phyloP scores from a whole-genome alignment of 1,140 invertebrate species.

The Laupala kohalensis region DNA sequence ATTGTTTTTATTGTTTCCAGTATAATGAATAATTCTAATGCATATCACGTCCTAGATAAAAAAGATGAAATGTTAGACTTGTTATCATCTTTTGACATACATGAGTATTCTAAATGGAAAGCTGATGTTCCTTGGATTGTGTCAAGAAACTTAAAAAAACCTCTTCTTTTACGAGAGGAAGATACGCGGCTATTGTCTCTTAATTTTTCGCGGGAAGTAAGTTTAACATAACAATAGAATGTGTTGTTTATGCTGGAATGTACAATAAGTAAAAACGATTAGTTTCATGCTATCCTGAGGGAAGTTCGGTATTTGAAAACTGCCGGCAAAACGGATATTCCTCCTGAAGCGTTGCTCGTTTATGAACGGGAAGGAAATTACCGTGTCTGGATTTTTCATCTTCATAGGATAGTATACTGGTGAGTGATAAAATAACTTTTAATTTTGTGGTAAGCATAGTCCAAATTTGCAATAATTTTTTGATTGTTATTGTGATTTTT shows the following conservation, averaged over 20 bases:
- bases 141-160: conserved; percentile 25
- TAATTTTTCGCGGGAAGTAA: conserved; percentile 6
- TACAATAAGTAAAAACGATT: not conserved
- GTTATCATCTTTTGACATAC: conserved; percentile 23
- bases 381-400: conserved; percentile 26
- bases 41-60: conserved; percentile 23
- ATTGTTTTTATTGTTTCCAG: no score
- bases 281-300: conserved; percentile 28
- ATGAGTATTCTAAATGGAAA: conserved; percentile 27
- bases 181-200: conserved; percentile 30
- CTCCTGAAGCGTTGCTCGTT: conserved; percentile 38
- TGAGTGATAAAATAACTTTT: conserved; percentile 22
- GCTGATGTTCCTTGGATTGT: conserved; percentile 25
- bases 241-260: no score
- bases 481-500: no score
- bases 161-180: conserved; percentile 22
- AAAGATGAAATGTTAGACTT: conserved; percentile 26
- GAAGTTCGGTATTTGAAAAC: conserved; percentile 51
- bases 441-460: not conserved
- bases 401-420: conserved; percentile 40
- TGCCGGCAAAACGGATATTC: conserved; percentile 38
- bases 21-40: not conserved
- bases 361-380: conserved; percentile 38
- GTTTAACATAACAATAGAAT: no score
- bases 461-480: not conserved